phyloP scores from a whole-genome alignment of 92 coral and sea anemone genomes.

The Micromussa lordhowensis region DNA sequence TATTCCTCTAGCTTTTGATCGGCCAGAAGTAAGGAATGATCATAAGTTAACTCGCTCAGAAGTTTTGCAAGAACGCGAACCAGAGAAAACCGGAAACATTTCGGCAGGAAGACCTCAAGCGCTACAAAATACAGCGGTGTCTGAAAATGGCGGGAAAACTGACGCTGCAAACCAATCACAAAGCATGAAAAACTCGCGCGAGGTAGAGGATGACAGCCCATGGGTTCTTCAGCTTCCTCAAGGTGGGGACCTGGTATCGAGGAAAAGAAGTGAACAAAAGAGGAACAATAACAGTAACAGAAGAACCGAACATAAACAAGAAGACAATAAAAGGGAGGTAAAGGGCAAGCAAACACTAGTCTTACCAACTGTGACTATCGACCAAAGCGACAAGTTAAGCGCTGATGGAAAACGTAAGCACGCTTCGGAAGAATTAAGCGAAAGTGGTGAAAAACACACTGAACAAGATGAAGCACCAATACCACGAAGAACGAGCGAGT shows the following conservation, averaged over 20 bases:
- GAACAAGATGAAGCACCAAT: conserved; percentile 1
- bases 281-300: neutral
- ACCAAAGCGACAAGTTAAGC: conserved; percentile 7
- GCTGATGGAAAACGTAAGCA: conserved; percentile 3
- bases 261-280: neutral
- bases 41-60: neutral
- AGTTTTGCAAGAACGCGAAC: neutral
- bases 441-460: neutral
- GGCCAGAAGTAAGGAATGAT: neutral
- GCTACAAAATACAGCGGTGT: neutral
- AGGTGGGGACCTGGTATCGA: neutral
- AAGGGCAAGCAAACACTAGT: neutral
- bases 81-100: neutral
- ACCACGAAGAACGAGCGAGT: conserved; percentile 15
- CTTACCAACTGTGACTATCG: conserved; percentile 6
- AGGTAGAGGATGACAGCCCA: conserved; percentile 13
- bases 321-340: neutral
- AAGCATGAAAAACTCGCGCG: conserved; percentile 10
- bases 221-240: conserved; percentile 34
- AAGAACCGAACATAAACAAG: conserved; percentile 7
- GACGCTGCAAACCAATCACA: conserved; percentile 24
- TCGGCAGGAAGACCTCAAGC: neutral
- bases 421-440: neutral
- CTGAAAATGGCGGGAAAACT: conserved; percentile 15
- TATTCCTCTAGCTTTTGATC: conserved; percentile 14